Base-by-base conservation (phyloP, 2,797 vertebrate genomes). In the Semotilus atromaculatus region DNA sequence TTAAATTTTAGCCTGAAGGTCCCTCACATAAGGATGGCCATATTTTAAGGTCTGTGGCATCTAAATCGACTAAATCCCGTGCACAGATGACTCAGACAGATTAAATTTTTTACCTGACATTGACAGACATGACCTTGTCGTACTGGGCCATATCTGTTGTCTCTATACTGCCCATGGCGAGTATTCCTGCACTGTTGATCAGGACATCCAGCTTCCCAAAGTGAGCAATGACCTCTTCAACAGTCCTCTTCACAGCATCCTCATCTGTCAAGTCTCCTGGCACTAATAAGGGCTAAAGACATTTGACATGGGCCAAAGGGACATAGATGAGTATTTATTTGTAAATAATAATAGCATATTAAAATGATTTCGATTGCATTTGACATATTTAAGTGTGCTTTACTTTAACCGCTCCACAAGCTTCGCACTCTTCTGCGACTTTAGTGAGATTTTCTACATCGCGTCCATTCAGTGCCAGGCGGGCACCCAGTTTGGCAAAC, bases 221-320 rank as follows among this genome's bases (percentile, higher is more conserved):
- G 86, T 88, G 93, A 64, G 89, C 85, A 4, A 96, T 34, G 0
- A 93, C 95, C 62, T 92, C 74, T 83, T 95, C 94, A 58, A 97
- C 93, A 0, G 92, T 93, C 83, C 64, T 94, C 91, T 84, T 95
- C 64, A 96, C 94, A 0, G 86, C 89, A 13, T 94, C 92, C 88
- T 96, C 95, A 66, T 96, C 93, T 0, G 94, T 96, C 82, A 97
- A 91, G 83, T 97, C 95, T 88, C 95, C 96, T 0, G 94, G 93
- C 45, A 97, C 92, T 0, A 96, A 93, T 48, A 96, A 60, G 1
- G 96, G 94, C 96, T 96, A 80, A 58, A 66, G 3, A 40, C 48
- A 77, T n/a, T 34, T 18, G 58, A 85, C 11, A 58, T 23, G 70
- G 77, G 58, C 13, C 72, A 51, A 23, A 62, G 18, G 55, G n/a